Evolutionary conservation across 2,797 vertebrate genomes (phyloP).

Genomic region (Pseudochromis fuscus): DNA sequence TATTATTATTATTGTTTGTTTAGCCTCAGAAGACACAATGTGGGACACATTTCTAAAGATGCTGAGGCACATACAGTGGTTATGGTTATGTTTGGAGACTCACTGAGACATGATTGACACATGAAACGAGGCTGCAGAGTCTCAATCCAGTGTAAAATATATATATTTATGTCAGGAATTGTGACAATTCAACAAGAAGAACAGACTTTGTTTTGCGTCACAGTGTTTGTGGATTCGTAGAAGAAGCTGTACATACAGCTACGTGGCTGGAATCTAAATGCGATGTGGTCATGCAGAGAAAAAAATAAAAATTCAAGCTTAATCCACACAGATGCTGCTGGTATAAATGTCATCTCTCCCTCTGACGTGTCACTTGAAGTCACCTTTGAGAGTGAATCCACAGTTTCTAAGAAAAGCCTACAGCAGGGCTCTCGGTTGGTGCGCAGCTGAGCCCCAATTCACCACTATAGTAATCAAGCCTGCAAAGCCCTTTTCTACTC

Average conservation of each 20-base stretch:
- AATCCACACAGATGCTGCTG: conserved; percentile 35
- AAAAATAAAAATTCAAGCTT: conserved; percentile 1
- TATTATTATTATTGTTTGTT: too few relatives aligned
- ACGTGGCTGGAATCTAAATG: neutral
- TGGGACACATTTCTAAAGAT: too few relatives aligned
- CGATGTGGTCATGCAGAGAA: neutral
- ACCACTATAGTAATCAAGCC: conserved; percentile 48
- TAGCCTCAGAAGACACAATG: too few relatives aligned
- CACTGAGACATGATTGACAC: too few relatives aligned
- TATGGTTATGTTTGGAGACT: too few relatives aligned
- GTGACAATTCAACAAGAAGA: neutral
- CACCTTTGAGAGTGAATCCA: conserved; percentile 18
- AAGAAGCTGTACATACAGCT: neutral
- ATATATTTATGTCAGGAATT: neutral
- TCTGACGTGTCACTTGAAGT: conserved; percentile 32
- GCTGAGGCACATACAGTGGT: too few relatives aligned
- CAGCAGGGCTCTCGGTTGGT: conserved; percentile 3
- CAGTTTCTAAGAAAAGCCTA: conserved; percentile 62
- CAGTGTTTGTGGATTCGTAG: neutral
- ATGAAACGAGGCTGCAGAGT: too few relatives aligned
- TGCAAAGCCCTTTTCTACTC: conserved; percentile 26
- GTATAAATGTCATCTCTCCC: conserved; percentile 34
- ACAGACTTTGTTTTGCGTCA: conserved; percentile 12
- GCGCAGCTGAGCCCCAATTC: conserved; percentile 29
- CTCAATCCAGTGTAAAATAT: too few relatives aligned